Evolutionary conservation across 2,888 invertebrate species (phyloP).

Genomic region (Hoplodrina ambigua): DNA sequence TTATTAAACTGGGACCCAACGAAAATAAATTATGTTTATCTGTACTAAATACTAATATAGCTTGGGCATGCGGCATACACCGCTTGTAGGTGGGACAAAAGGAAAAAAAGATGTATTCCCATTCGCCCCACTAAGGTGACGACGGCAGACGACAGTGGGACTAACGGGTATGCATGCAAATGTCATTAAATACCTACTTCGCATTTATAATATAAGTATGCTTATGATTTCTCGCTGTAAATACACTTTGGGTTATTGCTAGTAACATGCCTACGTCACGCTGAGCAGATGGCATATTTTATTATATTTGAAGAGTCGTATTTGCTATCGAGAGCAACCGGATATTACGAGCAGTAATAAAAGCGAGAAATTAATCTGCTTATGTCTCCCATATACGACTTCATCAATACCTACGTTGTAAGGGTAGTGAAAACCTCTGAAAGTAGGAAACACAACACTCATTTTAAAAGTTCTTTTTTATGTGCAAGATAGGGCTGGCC

Average conservation of each 20-base stretch:
- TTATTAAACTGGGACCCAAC: no score
- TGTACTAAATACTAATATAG: no score
- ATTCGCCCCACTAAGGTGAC: no score
- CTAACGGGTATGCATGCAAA: background rate
- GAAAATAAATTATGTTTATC: no score
- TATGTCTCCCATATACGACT: conserved; percentile 36
- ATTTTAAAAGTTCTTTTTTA: background rate
- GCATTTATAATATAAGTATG: background rate
- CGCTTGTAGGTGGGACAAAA: no score
- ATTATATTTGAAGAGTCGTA: conserved; percentile 74
- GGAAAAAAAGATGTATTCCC: no score
- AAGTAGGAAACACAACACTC: background rate
- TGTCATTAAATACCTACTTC: conserved; percentile 1
- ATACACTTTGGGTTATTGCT: conserved; percentile 44
- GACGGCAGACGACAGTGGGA: no score
- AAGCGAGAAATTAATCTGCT: conserved; percentile 68
- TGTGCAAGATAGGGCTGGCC: background rate
- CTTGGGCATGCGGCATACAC: no score
- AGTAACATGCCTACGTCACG: conserved; percentile 34
- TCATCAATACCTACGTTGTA: conserved; percentile 21
- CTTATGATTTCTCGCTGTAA: conserved; percentile 11
- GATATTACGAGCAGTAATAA: conserved; percentile 75
- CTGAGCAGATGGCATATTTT: conserved; percentile 65
- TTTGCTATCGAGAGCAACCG: conserved; percentile 68
- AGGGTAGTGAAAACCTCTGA: background rate